Conservation (phyloP, 2,113 vertebrate species). For the Pygoscelis antarcticus region DNA sequence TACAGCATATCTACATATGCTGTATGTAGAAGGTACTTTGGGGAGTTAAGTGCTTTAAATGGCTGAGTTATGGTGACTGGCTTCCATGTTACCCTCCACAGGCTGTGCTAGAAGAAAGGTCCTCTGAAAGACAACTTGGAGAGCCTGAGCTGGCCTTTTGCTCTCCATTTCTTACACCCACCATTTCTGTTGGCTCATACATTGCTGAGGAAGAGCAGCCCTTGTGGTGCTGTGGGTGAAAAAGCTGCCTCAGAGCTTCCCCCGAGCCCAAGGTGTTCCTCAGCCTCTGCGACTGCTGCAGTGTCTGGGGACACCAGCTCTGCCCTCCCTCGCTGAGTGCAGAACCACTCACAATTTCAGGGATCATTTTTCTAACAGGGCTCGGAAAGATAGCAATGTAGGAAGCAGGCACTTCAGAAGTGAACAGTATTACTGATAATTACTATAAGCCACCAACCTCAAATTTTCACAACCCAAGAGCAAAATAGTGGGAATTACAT, state of each 20-base stretch:
- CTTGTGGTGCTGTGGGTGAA: neutral
- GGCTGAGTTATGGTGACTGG: neutral
- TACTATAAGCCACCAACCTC: neutral
- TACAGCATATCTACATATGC: too few relatives aligned
- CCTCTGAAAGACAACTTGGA: neutral
- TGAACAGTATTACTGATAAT: neutral
- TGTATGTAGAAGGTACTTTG: neutral
- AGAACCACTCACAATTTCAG: neutral
- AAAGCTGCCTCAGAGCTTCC: neutral
- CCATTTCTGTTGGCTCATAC: neutral
- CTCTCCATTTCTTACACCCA: neutral
- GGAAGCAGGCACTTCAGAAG: neutral
- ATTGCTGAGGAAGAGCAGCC: neutral
- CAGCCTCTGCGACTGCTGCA: neutral
- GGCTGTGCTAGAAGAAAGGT: neutral
- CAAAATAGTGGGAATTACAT: neutral
- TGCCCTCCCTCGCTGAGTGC: neutral
- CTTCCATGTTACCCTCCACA: neutral
- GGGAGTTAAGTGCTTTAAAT: neutral
- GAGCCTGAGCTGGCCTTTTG: neutral
- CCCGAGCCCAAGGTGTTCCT: neutral
- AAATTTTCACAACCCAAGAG: neutral
- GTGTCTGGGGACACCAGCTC: neutral
- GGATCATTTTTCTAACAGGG: neutral
- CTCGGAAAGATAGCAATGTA: neutral